Percentiles rank a stretch among this genome's conserved stretches.
Evolutionary conservation across 2,113 vertebrate genomes (phyloP).

Genomic region (Collichthys lucidus): DNA sequence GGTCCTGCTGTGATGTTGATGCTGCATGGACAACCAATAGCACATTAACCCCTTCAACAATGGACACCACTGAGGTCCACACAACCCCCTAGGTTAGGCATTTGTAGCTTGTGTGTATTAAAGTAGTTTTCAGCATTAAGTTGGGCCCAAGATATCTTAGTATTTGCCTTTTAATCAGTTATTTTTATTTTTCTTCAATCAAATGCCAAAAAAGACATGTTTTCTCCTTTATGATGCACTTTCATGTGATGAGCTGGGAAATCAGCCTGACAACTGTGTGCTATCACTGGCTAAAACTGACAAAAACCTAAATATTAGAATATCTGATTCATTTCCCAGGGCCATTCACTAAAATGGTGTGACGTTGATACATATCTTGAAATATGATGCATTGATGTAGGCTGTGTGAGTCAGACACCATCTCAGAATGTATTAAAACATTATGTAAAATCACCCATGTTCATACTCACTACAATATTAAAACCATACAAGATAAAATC

Average conservation of each 20-base stretch:
- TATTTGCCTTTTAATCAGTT: not conserved
- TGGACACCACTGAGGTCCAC: conserved; percentile 3
- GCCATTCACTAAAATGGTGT: conserved; percentile 6
- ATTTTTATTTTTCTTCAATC: not conserved
- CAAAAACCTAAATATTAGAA: not conserved
- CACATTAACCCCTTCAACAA: conserved; percentile 24
- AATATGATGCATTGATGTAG: not conserved
- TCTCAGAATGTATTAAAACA: no score
- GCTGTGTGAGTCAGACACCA: not conserved
- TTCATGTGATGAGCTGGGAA: not conserved
- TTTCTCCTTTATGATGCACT: not conserved
- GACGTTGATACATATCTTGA: conserved; percentile 6
- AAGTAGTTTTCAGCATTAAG: not conserved
- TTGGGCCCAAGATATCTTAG: not conserved
- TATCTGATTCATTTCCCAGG: not conserved
- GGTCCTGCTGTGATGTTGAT: conserved; percentile 27
- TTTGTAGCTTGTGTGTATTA: not conserved
- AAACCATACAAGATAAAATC: not conserved
- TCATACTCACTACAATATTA: not conserved
- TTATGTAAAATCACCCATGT: not conserved
- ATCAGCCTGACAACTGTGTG: not conserved
- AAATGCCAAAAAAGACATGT: not conserved
- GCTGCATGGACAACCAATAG: conserved; percentile 33
- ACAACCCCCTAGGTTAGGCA: not conserved
- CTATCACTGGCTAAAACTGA: not conserved